A percentile compares a stretch with the other conserved stretches of the same genome.
Evolutionary conservation across 2,888 invertebrate genomes (phyloP).

Genomic region (Cheilosia vernalis): DNA sequence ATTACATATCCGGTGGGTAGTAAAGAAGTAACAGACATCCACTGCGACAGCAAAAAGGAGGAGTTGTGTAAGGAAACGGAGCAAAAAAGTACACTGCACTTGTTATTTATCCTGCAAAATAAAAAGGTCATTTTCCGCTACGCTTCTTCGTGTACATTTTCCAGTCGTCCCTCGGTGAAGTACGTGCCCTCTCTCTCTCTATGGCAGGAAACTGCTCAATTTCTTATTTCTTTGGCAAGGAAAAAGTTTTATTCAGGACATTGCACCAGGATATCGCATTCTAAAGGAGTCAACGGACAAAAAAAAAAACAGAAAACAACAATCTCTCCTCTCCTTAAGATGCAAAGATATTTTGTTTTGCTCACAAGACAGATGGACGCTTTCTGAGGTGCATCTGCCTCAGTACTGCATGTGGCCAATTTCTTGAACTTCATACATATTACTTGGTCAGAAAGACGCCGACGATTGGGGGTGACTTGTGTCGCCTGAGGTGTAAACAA

Average conservation of each 20-base stretch:
- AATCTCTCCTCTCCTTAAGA: conserved; percentile 19
- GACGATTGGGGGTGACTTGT: conserved; percentile 12
- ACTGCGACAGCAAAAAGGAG: conserved; percentile 55
- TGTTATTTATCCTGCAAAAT: conserved; percentile 46
- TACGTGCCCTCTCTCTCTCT: conserved; percentile 39
- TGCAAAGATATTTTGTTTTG: conserved; percentile 42
- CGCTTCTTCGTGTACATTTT: conserved; percentile 31
- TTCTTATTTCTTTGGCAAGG: conserved; percentile 19
- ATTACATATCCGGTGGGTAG: conserved; percentile 30
- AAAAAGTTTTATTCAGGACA: conserved; percentile 28
- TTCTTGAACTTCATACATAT: conserved; percentile 18
- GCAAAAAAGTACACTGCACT: conserved; percentile 30
- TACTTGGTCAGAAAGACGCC: background rate
- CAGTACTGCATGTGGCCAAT: conserved; percentile 23
- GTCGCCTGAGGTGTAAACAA: conserved; percentile 28
- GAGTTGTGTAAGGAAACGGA: conserved; percentile 1
- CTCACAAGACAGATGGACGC: conserved; percentile 5
- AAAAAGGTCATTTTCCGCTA: conserved; percentile 59
- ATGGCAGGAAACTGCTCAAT: conserved; percentile 11
- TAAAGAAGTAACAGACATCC: conserved; percentile 23
- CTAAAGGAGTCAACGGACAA: conserved; percentile 2
- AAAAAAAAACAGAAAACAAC: background rate
- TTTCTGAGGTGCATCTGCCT: background rate
- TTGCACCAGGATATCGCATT: conserved; percentile 38
- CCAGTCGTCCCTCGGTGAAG: background rate